Evolutionary conservation across 2,888 invertebrate species (phyloP), one percentile per base, ranked within the genome.

Genomic region (Melieria crassipennis): DNA sequence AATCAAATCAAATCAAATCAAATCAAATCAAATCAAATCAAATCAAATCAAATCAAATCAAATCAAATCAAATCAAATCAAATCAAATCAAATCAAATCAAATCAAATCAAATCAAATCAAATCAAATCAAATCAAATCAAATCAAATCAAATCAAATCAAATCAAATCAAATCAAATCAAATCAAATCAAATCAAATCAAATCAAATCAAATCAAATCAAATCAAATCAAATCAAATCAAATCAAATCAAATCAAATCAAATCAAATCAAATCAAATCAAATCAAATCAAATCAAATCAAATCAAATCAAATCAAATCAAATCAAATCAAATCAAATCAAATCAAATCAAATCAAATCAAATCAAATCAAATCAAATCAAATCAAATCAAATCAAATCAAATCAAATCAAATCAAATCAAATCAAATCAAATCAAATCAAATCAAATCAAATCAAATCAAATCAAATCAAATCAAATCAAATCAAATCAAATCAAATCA

Each of bases 11-110:
- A 55, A 55, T 55, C 1, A 55, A 55, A 11, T 55, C 1, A 55
- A 55, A 55, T 55, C 7, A 9, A 10, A 55, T 55, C 7, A 55
- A 55, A 55, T 55, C 7, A 55, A 10, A n/a, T n/a, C n/a, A 55
- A 55, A 55, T 7, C 7, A 55, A 55, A 55, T 55, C 7, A 55
- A 7, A 55, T 7, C 7, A 55, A 55, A 55, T 11, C 7, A 55
- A 55, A 55, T 55, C 7, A 55, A 55, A 55, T 55, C 7, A 55
- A 55, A 55, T 55, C 7, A 55, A 55, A 55, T 55, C 7, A 55
- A 55, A 55, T 55, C 7, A 55, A 10, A 55, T 55, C 7, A 55
- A 55, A 55, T 55, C 7, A 55, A 55, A 55, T 55, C 1, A 55
- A 55, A 11, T 55, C 1, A 55, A 55, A 55, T 55, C 7, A 9